These are phyloP conservation scores for Trachythela sp. DNA, from an alignment of 64 coral and sea anemone species.

Conservation along the genomic window DNA sequence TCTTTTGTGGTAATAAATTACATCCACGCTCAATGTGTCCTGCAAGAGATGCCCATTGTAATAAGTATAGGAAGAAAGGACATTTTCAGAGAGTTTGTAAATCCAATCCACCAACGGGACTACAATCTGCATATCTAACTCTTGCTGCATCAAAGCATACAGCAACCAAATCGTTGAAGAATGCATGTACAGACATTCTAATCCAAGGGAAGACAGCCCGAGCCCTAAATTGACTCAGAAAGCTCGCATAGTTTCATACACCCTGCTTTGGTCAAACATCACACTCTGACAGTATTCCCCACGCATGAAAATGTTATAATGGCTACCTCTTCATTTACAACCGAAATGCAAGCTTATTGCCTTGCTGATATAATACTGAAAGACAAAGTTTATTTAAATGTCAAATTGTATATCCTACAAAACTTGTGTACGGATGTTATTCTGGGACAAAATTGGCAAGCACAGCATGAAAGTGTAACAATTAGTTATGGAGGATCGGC, in stretches of 20 bases:
- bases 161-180: not conserved
- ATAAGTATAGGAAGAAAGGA: not conserved
- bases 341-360: conserved; percentile 17
- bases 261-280: conserved; percentile 3
- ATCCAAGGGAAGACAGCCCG: not conserved
- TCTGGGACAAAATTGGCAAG: conserved; percentile 34
- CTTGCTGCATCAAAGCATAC: no score
- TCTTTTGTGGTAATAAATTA: not conserved
- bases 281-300: not conserved
- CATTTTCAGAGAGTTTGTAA: conserved; percentile 13
- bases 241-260: conserved; percentile 32
- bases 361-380: conserved; percentile 21
- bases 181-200: not conserved
- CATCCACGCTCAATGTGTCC: conserved; percentile 2
- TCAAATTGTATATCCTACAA: conserved; percentile 6
- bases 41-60: conserved; percentile 14
- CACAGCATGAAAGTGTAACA: conserved; percentile 30
- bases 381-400: not conserved
- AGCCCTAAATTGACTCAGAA: conserved; percentile 28
- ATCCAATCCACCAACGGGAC: not conserved
- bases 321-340: conserved; percentile 21
- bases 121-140: not conserved
- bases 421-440: conserved; percentile 21
- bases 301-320: conserved; percentile 28
- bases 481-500: conserved; percentile 18